These are phyloP conservation scores for Pholis gunnellus DNA, from an alignment of 2,113 vertebrate genomes.

Conservation along the genomic window DNA sequence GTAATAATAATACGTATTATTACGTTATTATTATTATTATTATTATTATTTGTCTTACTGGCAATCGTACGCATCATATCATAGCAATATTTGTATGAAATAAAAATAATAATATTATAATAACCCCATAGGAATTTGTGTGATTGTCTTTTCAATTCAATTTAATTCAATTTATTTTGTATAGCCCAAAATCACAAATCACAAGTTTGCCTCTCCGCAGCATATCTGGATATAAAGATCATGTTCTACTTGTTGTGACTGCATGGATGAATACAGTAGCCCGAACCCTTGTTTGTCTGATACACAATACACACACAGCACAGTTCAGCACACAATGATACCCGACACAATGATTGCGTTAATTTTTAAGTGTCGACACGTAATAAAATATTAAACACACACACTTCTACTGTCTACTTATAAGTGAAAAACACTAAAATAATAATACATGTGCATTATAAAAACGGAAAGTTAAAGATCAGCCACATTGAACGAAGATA, in stretches of 20 bases:
- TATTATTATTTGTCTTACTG: not conserved
- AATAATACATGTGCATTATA: not conserved
- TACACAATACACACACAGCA: not conserved
- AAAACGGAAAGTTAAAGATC: not conserved
- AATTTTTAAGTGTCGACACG: not conserved
- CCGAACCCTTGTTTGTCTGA: too few species aligned
- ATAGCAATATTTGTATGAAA: not conserved
- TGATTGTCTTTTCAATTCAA: not conserved
- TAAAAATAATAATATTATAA: not conserved
- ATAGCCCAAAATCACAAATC: too few species aligned
- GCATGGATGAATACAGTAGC: not conserved
- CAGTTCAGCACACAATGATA: not conserved
- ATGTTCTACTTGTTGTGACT: not conserved
- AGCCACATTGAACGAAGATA: not conserved
- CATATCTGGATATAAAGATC: too few species aligned
- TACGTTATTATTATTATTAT: not conserved
- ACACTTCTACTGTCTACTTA: not conserved
- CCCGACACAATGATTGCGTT: not conserved
- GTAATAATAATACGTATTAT: not conserved
- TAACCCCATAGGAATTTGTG: not conserved
- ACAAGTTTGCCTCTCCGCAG: too few species aligned
- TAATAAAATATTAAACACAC: not conserved
- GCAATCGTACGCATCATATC: not conserved
- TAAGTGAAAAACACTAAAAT: not conserved
- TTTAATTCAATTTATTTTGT: too few species aligned